Evolutionary conservation across 2,113 vertebrate species (phyloP), one percentile per base, ranked within the genome.

Genomic region (Phrynocephalus versicolor): DNA sequence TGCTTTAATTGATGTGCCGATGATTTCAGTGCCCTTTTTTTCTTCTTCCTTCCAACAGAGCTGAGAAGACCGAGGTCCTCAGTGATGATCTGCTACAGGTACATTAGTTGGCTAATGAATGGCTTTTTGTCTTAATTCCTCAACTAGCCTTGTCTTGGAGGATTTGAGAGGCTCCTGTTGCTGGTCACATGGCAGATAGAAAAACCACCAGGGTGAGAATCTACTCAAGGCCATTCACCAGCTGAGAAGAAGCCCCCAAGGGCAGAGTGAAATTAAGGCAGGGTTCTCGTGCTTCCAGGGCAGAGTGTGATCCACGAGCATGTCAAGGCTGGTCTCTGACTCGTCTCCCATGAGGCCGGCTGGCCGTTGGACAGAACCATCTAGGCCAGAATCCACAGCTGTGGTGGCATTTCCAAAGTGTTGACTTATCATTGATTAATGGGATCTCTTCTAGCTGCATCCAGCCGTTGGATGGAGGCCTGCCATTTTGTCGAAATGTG

Each of bases 21-120:
- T 58, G 14, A 10, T 58, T 75, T 81, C 82, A 85, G 35, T 79
- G 74, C 76, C 85, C 51, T 88, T 95, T 85, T 81, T 88, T 6
- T 1, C 27, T 78, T 90, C 84, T 55, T 92, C 95, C 64, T 94
- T 78, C 88, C 94, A 89, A 88, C 96, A 99, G 99, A 96, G 99
- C 98, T 33, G 99, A 99, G 97, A 99, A 98, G 94, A 99, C 99
- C 0, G 99, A 99, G 96, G 98, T 99, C 27, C 98, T 99, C 91
- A 99, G 97, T 80, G 98, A 99, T 96, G 99, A 99, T 95, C 97
- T 99, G 85, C 84, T 99, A 84, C 98, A 98, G 98, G 99, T 99
- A 97, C 88, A 45, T 37, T 70, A 58, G 76, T 14, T 51, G 15
- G 39, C 57, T 55, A 27, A 77, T 69, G 55, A 18, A 67, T 84